phyloP scores from a whole-genome alignment of 2,888 invertebrate genomes.

The Timema podura region DNA sequence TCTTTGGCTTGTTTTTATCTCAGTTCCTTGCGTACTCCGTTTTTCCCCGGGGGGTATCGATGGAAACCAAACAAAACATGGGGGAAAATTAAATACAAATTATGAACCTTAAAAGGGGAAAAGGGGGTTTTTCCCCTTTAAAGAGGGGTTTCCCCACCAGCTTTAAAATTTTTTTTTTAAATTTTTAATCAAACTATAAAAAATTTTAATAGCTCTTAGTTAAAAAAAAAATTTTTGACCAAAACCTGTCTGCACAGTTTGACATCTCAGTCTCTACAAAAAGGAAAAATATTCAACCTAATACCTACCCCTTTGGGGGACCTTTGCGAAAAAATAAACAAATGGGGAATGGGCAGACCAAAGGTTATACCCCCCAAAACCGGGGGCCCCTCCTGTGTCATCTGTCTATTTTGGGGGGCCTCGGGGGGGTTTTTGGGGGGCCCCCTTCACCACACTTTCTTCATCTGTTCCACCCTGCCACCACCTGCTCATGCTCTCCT shows the following conservation, averaged over 20 bases:
- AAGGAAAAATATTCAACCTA: too few relatives aligned
- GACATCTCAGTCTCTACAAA: too few relatives aligned
- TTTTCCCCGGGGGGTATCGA: neutral
- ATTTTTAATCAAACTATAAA: too few relatives aligned
- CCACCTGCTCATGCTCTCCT: slow-evolving; percentile 16
- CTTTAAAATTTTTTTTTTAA: too few relatives aligned
- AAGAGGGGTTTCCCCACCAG: too few relatives aligned
- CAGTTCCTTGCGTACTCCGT: slow-evolving; percentile 48
- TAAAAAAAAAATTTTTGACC: too few relatives aligned
- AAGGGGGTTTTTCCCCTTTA: too few relatives aligned
- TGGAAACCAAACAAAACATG: neutral
- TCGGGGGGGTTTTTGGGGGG: slow-evolving; percentile 14
- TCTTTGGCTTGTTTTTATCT: slow-evolving; percentile 65
- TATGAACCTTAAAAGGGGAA: neutral
- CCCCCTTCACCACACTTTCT: slow-evolving; percentile 13
- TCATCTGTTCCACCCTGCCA: slow-evolving; percentile 19
- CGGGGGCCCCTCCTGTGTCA: slow-evolving; percentile 37
- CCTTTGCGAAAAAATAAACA: neutral
- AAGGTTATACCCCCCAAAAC: too few relatives aligned
- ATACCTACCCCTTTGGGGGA: neutral
- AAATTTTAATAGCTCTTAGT: too few relatives aligned
- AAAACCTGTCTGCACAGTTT: too few relatives aligned
- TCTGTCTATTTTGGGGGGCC: slow-evolving; percentile 33
- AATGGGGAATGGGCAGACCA: slow-evolving; percentile 16
- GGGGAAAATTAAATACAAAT: neutral